These are phyloP conservation scores for Dendroctonus ponderosae DNA, from an alignment of 1,140 invertebrate genomes.

Conservation along the genomic window DNA sequence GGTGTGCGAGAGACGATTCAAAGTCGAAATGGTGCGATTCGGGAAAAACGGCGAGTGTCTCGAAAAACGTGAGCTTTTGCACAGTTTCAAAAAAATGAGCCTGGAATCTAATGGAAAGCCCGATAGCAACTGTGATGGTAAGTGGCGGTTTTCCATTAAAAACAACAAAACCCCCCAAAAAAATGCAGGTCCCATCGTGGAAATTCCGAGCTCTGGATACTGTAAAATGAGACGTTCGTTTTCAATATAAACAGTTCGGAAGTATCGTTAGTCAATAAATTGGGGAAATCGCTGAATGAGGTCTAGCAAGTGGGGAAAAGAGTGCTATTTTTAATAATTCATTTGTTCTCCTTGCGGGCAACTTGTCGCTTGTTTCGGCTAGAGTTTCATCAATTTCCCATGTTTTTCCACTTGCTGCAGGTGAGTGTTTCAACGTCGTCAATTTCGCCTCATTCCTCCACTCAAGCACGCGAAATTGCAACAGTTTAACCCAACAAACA, in stretches of 20 bases:
- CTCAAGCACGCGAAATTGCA: too few relatives aligned
- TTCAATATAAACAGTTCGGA: constrained; percentile 6
- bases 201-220: background rate
- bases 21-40: constrained; percentile 47
- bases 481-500: too few relatives aligned
- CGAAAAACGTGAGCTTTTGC: constrained; percentile 50
- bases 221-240: background rate
- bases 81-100: constrained; percentile 51
- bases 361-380: too few relatives aligned
- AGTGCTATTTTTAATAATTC: constrained; percentile 16
- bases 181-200: background rate
- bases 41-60: constrained; percentile 45
- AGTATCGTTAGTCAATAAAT: constrained; percentile 20
- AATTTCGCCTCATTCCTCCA: too few relatives aligned
- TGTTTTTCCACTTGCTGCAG: too few relatives aligned
- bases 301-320: constrained; percentile 12
- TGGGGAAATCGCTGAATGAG: constrained; percentile 15
- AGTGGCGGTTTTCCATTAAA: constrained; percentile 14
- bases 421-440: too few relatives aligned
- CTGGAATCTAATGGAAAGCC: constrained; percentile 39
- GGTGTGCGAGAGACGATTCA: too few relatives aligned
- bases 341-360: background rate
- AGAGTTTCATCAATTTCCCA: too few relatives aligned
- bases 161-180: background rate
- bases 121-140: constrained; percentile 48